Percentiles rank a stretch among this genome's conserved stretches.
Evolutionary conservation across 2,113 vertebrate species (phyloP).

Genomic region (Eulemur macaco): DNA sequence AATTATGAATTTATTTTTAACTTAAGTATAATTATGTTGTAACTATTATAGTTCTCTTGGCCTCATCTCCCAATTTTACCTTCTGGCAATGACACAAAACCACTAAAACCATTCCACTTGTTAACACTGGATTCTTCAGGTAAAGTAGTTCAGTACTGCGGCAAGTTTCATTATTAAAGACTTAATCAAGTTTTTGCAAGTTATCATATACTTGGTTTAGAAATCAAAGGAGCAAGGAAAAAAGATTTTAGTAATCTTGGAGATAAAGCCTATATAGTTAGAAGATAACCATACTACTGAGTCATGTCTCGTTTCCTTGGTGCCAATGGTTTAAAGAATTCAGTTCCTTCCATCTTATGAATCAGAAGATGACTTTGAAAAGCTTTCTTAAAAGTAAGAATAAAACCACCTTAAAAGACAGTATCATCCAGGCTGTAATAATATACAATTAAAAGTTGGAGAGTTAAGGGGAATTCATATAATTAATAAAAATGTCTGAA

Average conservation of each 20-base stretch:
- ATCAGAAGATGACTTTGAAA: slow-evolving; percentile 11
- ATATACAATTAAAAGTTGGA: background rate
- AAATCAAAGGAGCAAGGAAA: background rate
- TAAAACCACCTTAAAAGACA: slow-evolving; percentile 43
- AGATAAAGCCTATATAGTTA: background rate
- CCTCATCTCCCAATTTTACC: slow-evolving; percentile 37
- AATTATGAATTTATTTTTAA: slow-evolving; percentile 43
- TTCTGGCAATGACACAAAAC: slow-evolving; percentile 53
- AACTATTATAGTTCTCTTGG: slow-evolving; percentile 31
- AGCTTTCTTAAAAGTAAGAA: slow-evolving; percentile 44
- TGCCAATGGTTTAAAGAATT: background rate
- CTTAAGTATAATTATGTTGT: slow-evolving; percentile 32
- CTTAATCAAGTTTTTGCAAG: background rate
- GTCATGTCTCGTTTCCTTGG: background rate
- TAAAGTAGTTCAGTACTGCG: background rate
- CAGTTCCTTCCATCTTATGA: slow-evolving; percentile 5
- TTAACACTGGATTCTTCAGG: slow-evolving; percentile 5
- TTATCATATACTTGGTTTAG: slow-evolving; percentile 44
- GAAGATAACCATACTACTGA: background rate
- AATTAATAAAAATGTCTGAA: background rate
- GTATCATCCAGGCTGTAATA: slow-evolving; percentile 41
- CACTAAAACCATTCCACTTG: slow-evolving; percentile 27
- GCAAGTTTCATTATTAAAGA: slow-evolving; percentile 40
- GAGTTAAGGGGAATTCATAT: background rate
- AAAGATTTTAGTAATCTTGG: background rate